These are phyloP conservation scores for Actinernus sp. DNA, from an alignment of 92 coral and sea anemone genomes.

Conservation along the genomic window DNA sequence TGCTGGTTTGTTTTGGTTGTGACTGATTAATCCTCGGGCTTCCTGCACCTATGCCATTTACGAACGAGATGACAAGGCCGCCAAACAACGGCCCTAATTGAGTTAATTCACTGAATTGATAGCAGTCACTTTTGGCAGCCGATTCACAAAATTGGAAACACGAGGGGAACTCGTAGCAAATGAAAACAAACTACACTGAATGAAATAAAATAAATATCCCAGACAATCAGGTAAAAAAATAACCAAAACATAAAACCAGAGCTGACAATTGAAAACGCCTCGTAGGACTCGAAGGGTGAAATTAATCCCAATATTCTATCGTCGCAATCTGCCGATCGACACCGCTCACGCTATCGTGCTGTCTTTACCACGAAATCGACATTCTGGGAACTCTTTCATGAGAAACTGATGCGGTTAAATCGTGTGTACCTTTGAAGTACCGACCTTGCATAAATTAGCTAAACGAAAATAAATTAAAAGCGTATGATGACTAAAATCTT, in stretches of 20 bases:
- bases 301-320: not conserved
- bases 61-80: not conserved
- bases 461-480: slow-evolving; percentile 5
- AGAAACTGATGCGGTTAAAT: too few relatives aligned
- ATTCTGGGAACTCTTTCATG: too few relatives aligned
- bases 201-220: not conserved
- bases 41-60: too few relatives aligned
- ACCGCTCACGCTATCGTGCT: not conserved
- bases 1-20: not conserved
- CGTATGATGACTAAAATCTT: slow-evolving; percentile 14
- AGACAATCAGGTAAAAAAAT: not conserved
- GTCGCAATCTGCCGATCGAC: not conserved
- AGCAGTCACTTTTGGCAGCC: not conserved
- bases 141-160: too few relatives aligned
- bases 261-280: not conserved
- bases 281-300: not conserved
- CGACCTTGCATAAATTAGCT: not conserved
- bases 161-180: not conserved
- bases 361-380: not conserved
- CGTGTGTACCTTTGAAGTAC: not conserved
- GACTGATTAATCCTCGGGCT: not conserved
- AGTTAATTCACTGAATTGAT: not conserved
- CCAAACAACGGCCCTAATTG: not conserved
- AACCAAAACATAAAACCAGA: too few relatives aligned
- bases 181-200: not conserved